These are phyloP conservation scores for Drosophila seclusa DNA, from an alignment of 2,888 invertebrate species.

Conservation along the genomic window DNA sequence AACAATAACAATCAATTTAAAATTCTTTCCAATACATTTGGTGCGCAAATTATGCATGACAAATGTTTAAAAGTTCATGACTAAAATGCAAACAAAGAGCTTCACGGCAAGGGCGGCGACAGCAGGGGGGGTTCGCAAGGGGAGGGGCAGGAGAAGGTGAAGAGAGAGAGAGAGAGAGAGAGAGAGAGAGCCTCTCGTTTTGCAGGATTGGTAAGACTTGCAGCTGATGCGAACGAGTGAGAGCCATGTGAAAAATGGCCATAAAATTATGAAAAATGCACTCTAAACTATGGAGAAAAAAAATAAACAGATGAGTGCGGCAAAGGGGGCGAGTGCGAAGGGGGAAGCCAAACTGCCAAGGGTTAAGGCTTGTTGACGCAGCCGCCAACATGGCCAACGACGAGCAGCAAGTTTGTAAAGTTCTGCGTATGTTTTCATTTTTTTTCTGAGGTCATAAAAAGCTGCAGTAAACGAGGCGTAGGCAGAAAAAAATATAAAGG, in stretches of 20 bases:
- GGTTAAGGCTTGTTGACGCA: slow-evolving; percentile 23
- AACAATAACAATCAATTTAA: slow-evolving; percentile 81
- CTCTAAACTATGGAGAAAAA: slow-evolving; percentile 55
- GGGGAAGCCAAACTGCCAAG: neutral
- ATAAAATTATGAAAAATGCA: slow-evolving; percentile 74
- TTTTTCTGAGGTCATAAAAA: slow-evolving; percentile 7
- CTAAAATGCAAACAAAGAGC: slow-evolving; percentile 74
- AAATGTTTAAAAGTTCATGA: slow-evolving; percentile 80
- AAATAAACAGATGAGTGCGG: neutral
- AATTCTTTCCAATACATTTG: slow-evolving; percentile 82
- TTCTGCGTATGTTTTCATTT: slow-evolving; percentile 32
- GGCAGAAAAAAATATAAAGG: neutral
- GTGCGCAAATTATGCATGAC: slow-evolving; percentile 81
- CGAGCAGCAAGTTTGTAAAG: slow-evolving; percentile 37
- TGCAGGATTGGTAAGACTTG: slow-evolving; percentile 49
- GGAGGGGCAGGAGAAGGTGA: neutral
- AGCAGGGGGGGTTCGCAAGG: neutral
- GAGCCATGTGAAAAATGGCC: slow-evolving; percentile 77
- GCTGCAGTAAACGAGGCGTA: slow-evolving; percentile 16
- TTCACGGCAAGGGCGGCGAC: slow-evolving; percentile 1
- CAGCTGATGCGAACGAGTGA: slow-evolving; percentile 36
- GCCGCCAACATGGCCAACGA: slow-evolving; percentile 45
- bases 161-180: neutral
- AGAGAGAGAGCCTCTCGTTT: slow-evolving; percentile 9
- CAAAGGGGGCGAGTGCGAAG: neutral